phyloP scores from a whole-genome alignment of 2,888 invertebrate species.

The Cosmia trapezina region DNA sequence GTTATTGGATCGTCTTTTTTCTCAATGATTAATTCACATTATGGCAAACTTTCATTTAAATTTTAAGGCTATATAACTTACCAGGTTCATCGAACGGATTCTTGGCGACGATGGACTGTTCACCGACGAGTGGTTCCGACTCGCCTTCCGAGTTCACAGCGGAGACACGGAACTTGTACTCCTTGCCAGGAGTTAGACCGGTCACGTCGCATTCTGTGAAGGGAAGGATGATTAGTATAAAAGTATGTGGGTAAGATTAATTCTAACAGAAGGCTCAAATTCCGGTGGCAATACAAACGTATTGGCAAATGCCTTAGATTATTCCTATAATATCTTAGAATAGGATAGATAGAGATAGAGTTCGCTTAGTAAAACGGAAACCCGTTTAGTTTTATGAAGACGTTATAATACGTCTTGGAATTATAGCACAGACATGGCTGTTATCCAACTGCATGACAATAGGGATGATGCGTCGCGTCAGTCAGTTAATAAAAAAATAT shows the following conservation, averaged over 20 bases:
- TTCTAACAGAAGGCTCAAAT: neutral
- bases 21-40: too few relatives aligned
- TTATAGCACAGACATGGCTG: neutral
- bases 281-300: neutral
- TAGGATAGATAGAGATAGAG: neutral
- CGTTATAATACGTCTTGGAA: neutral
- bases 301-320: neutral
- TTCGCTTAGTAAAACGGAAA: neutral
- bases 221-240: neutral
- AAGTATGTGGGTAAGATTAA: too few relatives aligned
- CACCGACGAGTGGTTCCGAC: constrained; percentile 96
- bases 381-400: neutral
- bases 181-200: constrained; percentile 96
- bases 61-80: constrained; percentile 73
- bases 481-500: too few relatives aligned
- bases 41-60: too few relatives aligned
- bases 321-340: neutral
- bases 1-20: too few relatives aligned
- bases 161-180: constrained; percentile 98
- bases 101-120: constrained; percentile 97
- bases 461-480: too few relatives aligned
- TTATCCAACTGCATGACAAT: neutral
- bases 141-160: constrained; percentile 99
- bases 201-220: constrained; percentile 93
- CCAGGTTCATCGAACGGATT: constrained; percentile 99